phyloP scores from a whole-genome alignment of 2,797 vertebrate genomes.

The Monodelphis domestica region DNA sequence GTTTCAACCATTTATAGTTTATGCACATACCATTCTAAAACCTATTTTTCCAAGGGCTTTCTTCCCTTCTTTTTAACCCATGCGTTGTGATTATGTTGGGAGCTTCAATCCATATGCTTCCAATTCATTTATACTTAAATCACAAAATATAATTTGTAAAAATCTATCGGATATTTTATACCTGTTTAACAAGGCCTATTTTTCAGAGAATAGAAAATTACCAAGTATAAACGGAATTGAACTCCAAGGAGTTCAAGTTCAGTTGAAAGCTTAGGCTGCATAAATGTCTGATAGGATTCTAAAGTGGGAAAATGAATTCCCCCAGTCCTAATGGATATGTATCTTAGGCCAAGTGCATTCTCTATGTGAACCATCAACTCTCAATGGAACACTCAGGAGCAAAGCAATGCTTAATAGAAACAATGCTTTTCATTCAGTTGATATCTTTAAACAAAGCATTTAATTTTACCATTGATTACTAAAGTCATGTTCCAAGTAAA shows the following conservation, averaged over 20 bases:
- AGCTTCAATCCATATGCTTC: neutral
- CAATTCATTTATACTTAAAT: constrained; percentile 20
- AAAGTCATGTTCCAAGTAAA: constrained; percentile 56
- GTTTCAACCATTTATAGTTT: constrained; percentile 8
- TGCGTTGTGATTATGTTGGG: neutral
- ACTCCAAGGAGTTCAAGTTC: neutral
- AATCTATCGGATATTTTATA: neutral
- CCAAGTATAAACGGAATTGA: constrained; percentile 25
- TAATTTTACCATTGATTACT: constrained; percentile 67
- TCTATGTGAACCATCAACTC: constrained; percentile 66
- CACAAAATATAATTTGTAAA: neutral
- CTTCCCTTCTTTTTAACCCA: neutral
- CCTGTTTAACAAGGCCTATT: neutral
- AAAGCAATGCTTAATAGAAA: constrained; percentile 58
- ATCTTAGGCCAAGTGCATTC: constrained; percentile 61
- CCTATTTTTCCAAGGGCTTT: neutral
- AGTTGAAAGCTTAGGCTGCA: neutral
- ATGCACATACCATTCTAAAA: neutral
- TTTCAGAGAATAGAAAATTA: constrained; percentile 39
- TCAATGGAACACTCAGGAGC: constrained; percentile 58
- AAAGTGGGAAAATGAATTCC: constrained; percentile 25
- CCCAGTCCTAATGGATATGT: neutral
- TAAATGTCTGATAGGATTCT: neutral
- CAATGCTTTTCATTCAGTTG: constrained; percentile 59
- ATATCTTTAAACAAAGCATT: constrained; percentile 72